Evolutionary conservation across 2,888 invertebrate species (phyloP), one percentile per base, ranked within the genome.

Genomic region (Cryptocephalus moraei): DNA sequence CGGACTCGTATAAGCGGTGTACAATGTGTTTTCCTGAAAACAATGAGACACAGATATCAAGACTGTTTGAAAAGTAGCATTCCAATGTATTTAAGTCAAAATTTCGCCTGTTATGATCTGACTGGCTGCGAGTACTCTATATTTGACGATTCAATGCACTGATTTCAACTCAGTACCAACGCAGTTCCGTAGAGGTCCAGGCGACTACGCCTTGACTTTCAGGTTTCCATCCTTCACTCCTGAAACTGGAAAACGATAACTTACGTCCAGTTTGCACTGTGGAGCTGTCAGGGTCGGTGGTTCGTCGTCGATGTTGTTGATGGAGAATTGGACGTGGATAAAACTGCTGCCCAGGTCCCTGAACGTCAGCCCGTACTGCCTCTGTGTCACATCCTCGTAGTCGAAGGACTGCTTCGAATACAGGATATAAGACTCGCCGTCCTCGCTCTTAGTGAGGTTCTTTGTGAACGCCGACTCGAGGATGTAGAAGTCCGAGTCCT

Each of bases 231-330:
- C 6, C 22, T 22, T 22, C 22, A 22, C 6, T 22, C 22, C 22
- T 22, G 22, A 22, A 22, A 22, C 22, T 22, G 2, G 13, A 8
- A 14, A 44, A 42, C 32, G 3, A 42, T 31, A 12, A 48, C 51
- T 53, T 50, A 58, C 60, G 9, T 52, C 11, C 43, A 60, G 48
- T 2, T 38, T 9, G 41, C 60, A 60, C 42, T 45, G 48, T 4
- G 45, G 41, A 9, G 49, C 43, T n/a, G 50, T 44, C 34, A 58
- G 33, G 11, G 51, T 50, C 12, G 60, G 60, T 36, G 44, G 32
- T 47, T 58, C 56, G 44, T 60, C 58, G 33, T 60, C 58, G 34
- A 53, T 11, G 46, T 59, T 59, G 8, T 44, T 46, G 9, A 56
- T 50, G 0, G 38, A 41, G 22, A 58, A 10, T 31, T 36, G 33